These are phyloP conservation scores for Diarsia mendica DNA, from an alignment of 2,888 invertebrate species.

Conservation along the genomic window DNA sequence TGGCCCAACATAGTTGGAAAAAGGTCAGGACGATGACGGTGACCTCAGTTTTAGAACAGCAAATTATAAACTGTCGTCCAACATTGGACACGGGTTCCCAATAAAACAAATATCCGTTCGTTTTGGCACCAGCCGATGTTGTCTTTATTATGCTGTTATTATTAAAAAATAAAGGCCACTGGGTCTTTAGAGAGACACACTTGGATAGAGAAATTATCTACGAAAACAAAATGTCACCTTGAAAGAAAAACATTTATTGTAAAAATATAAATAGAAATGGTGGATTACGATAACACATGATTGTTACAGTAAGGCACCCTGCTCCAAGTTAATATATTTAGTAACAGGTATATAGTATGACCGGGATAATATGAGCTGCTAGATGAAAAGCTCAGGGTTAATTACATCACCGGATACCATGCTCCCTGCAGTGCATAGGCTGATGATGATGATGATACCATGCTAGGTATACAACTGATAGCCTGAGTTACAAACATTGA, in stretches of 20 bases:
- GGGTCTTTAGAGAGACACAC: constrained; percentile 21
- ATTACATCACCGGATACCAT: neutral
- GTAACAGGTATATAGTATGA: neutral
- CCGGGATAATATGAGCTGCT: neutral
- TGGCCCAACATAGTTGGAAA: too few relatives aligned
- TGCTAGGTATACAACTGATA: neutral
- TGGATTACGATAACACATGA: neutral
- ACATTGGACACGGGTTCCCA: constrained; percentile 53
- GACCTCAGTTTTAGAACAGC: neutral
- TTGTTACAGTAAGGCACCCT: too few relatives aligned
- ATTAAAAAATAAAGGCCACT: constrained; percentile 54
- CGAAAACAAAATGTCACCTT: neutral
- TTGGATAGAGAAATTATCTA: neutral
- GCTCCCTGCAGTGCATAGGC: too few relatives aligned
- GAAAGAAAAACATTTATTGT: neutral
- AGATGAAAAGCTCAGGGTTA: neutral
- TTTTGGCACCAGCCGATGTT: constrained; percentile 69
- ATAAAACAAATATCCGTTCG: constrained; percentile 68
- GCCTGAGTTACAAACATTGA: neutral
- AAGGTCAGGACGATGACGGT: neutral
- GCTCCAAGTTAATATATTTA: neutral
- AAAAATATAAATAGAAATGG: neutral
- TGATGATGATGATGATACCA: too few relatives aligned
- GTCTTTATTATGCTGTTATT: constrained; percentile 55
- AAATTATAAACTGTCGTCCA: constrained; percentile 16